phyloP scores from a whole-genome alignment of 2,113 vertebrate genomes.

The Pterocles orientalis region DNA sequence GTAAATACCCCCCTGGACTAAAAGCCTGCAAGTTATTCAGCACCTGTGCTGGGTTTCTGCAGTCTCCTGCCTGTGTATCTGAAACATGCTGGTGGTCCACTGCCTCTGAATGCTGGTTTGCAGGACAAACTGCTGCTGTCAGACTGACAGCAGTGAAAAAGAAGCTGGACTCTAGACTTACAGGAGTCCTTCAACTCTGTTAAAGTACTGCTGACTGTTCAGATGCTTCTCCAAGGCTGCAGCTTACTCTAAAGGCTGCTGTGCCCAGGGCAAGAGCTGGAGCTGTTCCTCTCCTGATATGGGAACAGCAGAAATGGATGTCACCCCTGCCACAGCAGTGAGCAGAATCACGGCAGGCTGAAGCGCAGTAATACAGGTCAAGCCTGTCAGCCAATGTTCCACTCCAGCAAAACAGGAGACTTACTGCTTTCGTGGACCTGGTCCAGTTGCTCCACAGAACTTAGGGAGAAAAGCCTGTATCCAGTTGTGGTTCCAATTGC shows the following conservation, averaged over 20 bases:
- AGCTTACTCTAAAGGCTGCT: background rate
- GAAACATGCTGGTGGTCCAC: background rate
- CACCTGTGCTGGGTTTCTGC: background rate
- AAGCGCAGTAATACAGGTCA: background rate
- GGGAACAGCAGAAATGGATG: background rate
- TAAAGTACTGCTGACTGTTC: background rate
- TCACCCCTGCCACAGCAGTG: background rate
- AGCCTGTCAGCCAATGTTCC: background rate
- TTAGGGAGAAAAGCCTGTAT: conserved; percentile 93
- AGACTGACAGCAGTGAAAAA: background rate
- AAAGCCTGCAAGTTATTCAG: background rate
- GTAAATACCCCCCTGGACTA: background rate
- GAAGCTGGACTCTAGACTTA: background rate
- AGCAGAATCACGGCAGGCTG: background rate
- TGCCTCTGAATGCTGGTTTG: background rate
- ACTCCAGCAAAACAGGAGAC: conserved; percentile 31
- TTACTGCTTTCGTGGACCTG: conserved; percentile 94
- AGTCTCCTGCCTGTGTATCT: background rate
- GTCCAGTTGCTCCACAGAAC: conserved; percentile 91
- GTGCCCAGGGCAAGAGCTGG: background rate
- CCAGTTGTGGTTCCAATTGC: conserved; percentile 89
- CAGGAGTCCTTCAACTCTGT: background rate
- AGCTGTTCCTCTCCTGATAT: background rate
- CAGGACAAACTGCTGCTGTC: background rate
- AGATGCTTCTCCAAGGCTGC: background rate